Base-by-base conservation (phyloP, 2,113 vertebrate genomes). In the human region DNA sequence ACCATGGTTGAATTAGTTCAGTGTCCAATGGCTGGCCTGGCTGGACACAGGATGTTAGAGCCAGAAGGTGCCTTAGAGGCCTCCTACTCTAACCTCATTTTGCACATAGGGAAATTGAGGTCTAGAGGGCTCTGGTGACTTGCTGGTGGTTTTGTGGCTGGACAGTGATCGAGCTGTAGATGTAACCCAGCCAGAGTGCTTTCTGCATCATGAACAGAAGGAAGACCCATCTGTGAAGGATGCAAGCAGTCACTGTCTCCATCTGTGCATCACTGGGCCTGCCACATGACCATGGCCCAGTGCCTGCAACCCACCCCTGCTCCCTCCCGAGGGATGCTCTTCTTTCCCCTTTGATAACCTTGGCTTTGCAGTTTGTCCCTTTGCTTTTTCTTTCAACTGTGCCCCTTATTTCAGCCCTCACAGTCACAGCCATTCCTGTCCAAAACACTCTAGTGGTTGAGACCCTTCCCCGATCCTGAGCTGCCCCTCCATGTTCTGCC, bases 231-330 rank as follows among this genome's bases (percentile, higher is more conserved):
- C 4, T 16, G 30, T 22, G 30, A 43, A 2, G 16, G 10, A 20
- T 17, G 5, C 22, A 48, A 2, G 9, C 4, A 11, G 66, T n/a
- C 1, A 1, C 27, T 5, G 35, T 40, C 57, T 27, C 27, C 12
- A 9, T 13, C 7, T 79, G 20, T 30, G 22, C 8, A 22, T n/a
- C 66, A 72, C 13, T 94, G 2, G 13, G 14, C 23, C 27, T 18
- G 57, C 66, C 38, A 20, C 3, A 2, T 72, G n/a, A 72, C 82
- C 9, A 5, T 70, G 50, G 4, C 50, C 85, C 43, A 2, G 6
- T 32, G 14, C 75, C 27, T 8, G 7, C 43, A 78, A 27, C 8
- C 45, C 11, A 4, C 75, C 35, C 8, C 22, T 4, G 0, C 35
- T 43, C 66, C 35, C 87, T 45, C 61, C 20, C 1, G 0, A 64